A percentile compares a stretch with the other conserved stretches of the same genome.
Evolutionary conservation across 2,888 invertebrate species (phyloP).

Genomic region (Tetrapedia diversipes): DNA sequence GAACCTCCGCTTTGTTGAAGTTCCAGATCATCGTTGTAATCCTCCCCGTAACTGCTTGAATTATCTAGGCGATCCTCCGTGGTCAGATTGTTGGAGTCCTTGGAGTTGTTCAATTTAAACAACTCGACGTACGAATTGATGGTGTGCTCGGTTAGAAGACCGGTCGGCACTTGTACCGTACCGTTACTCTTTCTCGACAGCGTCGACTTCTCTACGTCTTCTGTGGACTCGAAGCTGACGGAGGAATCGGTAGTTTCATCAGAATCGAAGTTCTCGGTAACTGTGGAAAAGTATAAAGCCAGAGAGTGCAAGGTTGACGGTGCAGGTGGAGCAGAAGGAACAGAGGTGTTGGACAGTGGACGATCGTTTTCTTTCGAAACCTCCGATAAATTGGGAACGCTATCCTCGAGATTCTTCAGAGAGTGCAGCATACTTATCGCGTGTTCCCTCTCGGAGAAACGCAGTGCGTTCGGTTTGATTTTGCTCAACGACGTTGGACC

Average conservation of each 20-base stretch:
- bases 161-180: conserved; percentile 84
- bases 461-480: neutral
- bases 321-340: conserved; percentile 90
- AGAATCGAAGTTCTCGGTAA: conserved; percentile 83
- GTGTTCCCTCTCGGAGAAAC: conserved; percentile 85
- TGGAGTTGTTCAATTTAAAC: conserved; percentile 81
- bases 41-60: conserved; percentile 22
- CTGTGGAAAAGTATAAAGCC: conserved; percentile 91
- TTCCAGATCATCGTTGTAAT: conserved; percentile 81
- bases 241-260: conserved; percentile 78
- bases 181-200: conserved; percentile 51
- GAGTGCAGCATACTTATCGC: conserved; percentile 89
- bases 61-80: conserved; percentile 45
- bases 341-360: conserved; percentile 84
- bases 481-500: conserved; percentile 9
- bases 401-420: conserved; percentile 85
- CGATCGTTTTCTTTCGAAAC: neutral
- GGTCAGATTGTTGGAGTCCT: conserved; percentile 69
- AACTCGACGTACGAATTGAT: conserved; percentile 86
- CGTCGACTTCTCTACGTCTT: neutral
- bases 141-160: conserved; percentile 87
- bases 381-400: conserved; percentile 73
- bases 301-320: conserved; percentile 91
- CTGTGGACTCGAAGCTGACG: conserved; percentile 43
- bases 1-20: conserved; percentile 87